phyloP scores from a whole-genome alignment of 2,888 invertebrate genomes.

The Meteorus colon region DNA sequence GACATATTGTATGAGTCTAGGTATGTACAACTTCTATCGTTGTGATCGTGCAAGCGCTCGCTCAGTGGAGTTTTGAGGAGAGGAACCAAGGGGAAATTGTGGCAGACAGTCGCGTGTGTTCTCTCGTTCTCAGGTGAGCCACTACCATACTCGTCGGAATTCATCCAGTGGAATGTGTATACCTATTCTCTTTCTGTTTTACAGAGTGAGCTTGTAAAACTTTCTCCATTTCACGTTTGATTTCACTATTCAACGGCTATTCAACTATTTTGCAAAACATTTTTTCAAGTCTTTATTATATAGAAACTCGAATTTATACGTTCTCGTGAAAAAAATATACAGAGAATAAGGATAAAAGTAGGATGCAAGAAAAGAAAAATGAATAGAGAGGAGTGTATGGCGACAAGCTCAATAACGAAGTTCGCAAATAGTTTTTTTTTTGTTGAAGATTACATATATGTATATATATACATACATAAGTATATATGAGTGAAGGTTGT shows the following conservation, averaged over 20 bases:
- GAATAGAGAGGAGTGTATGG: neutral
- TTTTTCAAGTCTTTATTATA: conserved; percentile 7
- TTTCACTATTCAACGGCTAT: neutral
- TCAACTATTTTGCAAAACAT: conserved; percentile 2
- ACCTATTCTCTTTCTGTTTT: neutral
- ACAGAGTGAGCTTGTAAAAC: neutral
- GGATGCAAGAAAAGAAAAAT: neutral
- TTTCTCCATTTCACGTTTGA: conserved; percentile 1
- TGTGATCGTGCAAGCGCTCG: neutral
- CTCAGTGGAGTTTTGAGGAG: conserved; percentile 5
- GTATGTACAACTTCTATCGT: neutral
- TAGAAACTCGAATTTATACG: neutral
- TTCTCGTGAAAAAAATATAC: neutral
- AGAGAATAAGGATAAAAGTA: neutral
- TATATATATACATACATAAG: too few species aligned
- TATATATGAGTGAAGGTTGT: conserved; percentile 13
- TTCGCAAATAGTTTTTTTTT: neutral
- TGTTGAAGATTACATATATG: neutral
- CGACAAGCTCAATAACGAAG: conserved; percentile 1
- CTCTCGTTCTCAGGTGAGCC: conserved; percentile 10
- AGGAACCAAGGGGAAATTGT: conserved; percentile 7
- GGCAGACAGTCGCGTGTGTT: conserved; percentile 12
- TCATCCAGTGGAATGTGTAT: conserved; percentile 1
- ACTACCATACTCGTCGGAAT: neutral
- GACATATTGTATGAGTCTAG: neutral